Percentiles rank a stretch among this genome's conserved stretches.
Evolutionary conservation across 2,113 vertebrate genomes (phyloP).

Genomic region (Pachyramphus minor): DNA sequence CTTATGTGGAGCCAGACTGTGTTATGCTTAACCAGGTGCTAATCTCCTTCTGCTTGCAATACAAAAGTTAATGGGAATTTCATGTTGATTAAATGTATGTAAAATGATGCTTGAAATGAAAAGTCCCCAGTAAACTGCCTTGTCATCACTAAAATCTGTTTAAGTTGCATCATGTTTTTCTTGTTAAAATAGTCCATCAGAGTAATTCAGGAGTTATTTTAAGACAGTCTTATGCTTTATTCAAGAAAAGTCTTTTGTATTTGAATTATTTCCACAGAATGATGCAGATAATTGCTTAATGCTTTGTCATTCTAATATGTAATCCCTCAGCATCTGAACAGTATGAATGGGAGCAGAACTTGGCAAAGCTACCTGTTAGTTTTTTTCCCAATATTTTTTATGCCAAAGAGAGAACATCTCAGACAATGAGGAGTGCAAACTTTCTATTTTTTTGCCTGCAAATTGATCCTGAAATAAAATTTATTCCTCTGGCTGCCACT

Average conservation of each 20-base stretch:
- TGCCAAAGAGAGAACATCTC: neutral
- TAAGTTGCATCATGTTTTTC: neutral
- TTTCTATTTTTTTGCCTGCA: neutral
- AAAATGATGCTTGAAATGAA: neutral
- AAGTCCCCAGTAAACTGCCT: neutral
- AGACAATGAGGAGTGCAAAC: neutral
- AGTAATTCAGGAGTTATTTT: neutral
- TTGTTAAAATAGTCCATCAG: constrained; percentile 13
- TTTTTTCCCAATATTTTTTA: neutral
- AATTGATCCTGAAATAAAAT: neutral
- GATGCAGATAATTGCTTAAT: constrained; percentile 11
- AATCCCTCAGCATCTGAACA: neutral
- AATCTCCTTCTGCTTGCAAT: neutral
- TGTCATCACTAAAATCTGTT: neutral
- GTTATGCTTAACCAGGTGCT: neutral
- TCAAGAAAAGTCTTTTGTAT: neutral
- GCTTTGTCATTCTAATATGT: neutral
- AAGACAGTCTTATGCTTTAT: neutral
- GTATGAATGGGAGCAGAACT: neutral
- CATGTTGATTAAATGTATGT: neutral
- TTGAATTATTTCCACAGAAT: neutral
- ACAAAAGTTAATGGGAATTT: neutral
- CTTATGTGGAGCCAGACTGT: neutral
- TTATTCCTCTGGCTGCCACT: neutral
- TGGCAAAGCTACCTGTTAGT: neutral